Base-by-base conservation (phyloP, 2,113 vertebrate species). In the Ancistrus triradiatus region DNA sequence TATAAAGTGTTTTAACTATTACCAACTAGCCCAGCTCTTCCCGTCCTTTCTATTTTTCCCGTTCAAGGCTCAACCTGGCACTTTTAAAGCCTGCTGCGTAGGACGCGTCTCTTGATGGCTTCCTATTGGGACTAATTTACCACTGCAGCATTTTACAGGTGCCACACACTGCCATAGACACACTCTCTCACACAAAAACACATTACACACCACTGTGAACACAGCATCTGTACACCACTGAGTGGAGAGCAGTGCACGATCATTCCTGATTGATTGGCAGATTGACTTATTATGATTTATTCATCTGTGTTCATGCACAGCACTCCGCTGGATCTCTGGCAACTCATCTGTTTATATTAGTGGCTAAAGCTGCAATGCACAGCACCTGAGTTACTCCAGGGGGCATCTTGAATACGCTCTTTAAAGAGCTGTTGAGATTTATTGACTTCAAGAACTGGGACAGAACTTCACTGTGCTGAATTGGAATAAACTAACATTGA, bases 271-370 rank as follows among this genome's bases (percentile, higher is more conserved):
- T 81, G 81, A 81, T 71, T 27, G 63, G 51, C 40, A 49, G 47
- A 66, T 68, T 76, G 67, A 81, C 69, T 77, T 73, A 70, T 76
- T 82, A 76, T 78, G 78, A 68, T 78, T 76, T 63, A 74, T 78
- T 17, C 69, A 47, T 78, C 28, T 71, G 70, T 35, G 38, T 48
- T 77, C 50, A 68, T 61, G 48, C 69, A 33, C 24, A 7, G 17
- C 24, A 31, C 71, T 75, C 59, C 44, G 22, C 63, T 42, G 18
- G 3, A 61, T 31, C 8, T 42, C 33, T 78, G 73, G 65, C 67
- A 83, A 72, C 67, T 80, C 77, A 76, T 84, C 73, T 84, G 77
- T 84, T 81, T 77, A 62, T 71, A 75, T 80, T 73, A 66, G 46
- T 46, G 55, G 22, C 1, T 18, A 15, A 52, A 22, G 13, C 17